A percentile compares a stretch with the other conserved stretches of the same genome.
Conservation (phyloP, 2,888 invertebrate genomes). For the Urechis unicinctus region DNA sequence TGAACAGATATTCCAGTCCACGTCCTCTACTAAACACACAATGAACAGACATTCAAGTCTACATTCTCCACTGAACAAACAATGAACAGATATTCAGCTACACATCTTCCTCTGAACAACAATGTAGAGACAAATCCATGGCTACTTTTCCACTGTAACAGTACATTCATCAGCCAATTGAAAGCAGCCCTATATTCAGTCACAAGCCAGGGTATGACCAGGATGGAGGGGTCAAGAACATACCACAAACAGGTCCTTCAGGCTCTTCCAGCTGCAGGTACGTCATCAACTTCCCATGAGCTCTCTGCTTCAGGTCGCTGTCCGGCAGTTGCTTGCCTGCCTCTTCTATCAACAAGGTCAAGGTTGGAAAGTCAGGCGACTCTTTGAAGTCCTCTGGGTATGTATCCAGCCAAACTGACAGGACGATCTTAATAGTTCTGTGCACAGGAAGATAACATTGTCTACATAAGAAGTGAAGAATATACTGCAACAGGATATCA, state of each 20-base stretch:
- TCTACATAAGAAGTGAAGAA: background rate
- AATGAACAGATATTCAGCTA: too few species aligned
- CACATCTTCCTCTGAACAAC: too few species aligned
- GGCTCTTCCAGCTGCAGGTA: conserved; percentile 56
- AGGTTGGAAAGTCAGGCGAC: conserved; percentile 69
- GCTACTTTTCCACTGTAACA: too few species aligned
- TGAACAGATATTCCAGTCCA: too few species aligned
- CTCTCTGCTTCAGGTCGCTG: conserved; percentile 71
- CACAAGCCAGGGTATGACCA: background rate
- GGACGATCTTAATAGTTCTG: conserved; percentile 45
- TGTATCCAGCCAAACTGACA: conserved; percentile 95
- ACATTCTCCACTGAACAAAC: too few species aligned
- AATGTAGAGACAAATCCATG: too few species aligned
- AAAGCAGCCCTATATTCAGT: background rate
- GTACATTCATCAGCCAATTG: too few species aligned
- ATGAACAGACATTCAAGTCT: too few species aligned
- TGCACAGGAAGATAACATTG: background rate
- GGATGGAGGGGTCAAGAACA: background rate
- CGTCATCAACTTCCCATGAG: conserved; percentile 69
- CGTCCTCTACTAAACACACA: too few species aligned
- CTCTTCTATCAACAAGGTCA: conserved; percentile 78
- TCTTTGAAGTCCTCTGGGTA: conserved; percentile 92
- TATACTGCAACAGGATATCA: background rate
- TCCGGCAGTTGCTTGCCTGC: conserved; percentile 74
- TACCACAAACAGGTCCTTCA: background rate